A percentile compares a stretch with the other conserved stretches of the same genome.
phyloP scores from a whole-genome alignment of 2,888 invertebrate genomes.

The Pandemis corylana region DNA sequence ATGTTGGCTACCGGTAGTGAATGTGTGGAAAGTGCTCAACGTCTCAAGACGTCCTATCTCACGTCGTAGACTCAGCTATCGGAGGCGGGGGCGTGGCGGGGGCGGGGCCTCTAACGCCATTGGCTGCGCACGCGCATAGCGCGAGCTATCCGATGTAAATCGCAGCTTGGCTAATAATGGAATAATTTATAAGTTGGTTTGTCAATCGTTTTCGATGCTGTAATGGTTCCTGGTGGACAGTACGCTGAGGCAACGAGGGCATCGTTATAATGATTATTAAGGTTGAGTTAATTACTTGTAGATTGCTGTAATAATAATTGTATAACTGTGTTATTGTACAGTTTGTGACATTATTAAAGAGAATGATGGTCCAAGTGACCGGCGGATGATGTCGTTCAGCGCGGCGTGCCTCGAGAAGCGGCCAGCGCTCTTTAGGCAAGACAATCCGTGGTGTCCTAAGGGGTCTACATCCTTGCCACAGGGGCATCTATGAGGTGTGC shows the following conservation, averaged over 20 bases:
- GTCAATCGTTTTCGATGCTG: conserved; percentile 16
- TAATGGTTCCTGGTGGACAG: background rate
- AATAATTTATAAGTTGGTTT: conserved; percentile 21
- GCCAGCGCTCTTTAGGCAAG: too few relatives aligned
- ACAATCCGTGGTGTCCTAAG: too few relatives aligned
- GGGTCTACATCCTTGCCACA: too few relatives aligned
- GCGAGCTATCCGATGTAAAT: conserved; percentile 33
- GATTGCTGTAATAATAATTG: background rate
- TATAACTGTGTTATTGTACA: background rate
- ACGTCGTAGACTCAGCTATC: conserved; percentile 23
- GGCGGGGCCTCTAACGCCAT: conserved; percentile 39
- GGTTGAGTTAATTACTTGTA: too few relatives aligned
- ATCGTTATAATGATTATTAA: too few relatives aligned
- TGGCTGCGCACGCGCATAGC: conserved; percentile 33
- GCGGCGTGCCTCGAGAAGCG: too few relatives aligned
- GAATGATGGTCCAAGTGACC: too few relatives aligned
- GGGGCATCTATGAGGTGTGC: too few relatives aligned
- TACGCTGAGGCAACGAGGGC: background rate
- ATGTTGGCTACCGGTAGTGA: too few relatives aligned
- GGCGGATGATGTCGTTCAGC: too few relatives aligned
- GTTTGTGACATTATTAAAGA: too few relatives aligned
- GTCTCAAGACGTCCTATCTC: conserved; percentile 32
- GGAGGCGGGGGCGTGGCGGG: conserved; percentile 29
- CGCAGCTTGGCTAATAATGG: conserved; percentile 11
- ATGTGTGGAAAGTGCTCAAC: background rate